Evolutionary conservation across 2,888 invertebrate genomes (phyloP).

Genomic region (Adelognathus sp.): DNA sequence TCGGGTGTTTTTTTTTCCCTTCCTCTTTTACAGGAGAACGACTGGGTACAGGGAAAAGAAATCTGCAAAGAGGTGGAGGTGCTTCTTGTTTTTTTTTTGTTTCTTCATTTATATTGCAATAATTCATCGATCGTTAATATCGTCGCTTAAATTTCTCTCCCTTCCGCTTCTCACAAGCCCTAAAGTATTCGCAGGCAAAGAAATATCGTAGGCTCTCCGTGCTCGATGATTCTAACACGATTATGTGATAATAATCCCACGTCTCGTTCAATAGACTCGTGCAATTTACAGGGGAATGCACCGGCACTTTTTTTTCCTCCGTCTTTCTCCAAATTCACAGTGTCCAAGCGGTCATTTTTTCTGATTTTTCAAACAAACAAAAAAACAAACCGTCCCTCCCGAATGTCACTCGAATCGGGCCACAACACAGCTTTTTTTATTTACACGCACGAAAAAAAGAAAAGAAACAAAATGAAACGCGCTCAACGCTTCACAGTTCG

Average conservation of each 20-base stretch:
- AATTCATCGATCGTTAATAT: constrained; percentile 58
- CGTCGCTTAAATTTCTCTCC: constrained; percentile 63
- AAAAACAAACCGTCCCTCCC: constrained; percentile 23
- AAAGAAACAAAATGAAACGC: constrained; percentile 22
- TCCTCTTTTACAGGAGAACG: constrained; percentile 41
- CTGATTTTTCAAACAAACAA: neutral
- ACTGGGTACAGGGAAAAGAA: constrained; percentile 29
- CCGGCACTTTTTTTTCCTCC: constrained; percentile 41
- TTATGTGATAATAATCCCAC: constrained; percentile 29
- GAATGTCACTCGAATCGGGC: neutral
- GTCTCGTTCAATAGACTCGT: constrained; percentile 36
- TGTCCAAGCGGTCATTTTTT: constrained; percentile 13
- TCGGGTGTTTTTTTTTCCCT: too few relatives aligned
- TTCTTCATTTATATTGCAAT: constrained; percentile 79
- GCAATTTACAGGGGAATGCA: constrained; percentile 56
- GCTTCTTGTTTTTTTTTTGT: too few relatives aligned
- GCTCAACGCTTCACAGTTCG: constrained; percentile 35
- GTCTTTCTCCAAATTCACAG: constrained; percentile 11
- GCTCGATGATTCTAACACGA: constrained; percentile 26
- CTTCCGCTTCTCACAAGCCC: constrained; percentile 52
- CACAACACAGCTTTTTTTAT: constrained; percentile 43
- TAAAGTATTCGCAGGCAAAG: constrained; percentile 64
- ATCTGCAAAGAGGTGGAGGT: constrained; percentile 75
- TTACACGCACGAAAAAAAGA: constrained; percentile 40
- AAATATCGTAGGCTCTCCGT: constrained; percentile 36